Conservation (phyloP, 2,113 vertebrate genomes). For the Zosterops hypoxanthus region DNA sequence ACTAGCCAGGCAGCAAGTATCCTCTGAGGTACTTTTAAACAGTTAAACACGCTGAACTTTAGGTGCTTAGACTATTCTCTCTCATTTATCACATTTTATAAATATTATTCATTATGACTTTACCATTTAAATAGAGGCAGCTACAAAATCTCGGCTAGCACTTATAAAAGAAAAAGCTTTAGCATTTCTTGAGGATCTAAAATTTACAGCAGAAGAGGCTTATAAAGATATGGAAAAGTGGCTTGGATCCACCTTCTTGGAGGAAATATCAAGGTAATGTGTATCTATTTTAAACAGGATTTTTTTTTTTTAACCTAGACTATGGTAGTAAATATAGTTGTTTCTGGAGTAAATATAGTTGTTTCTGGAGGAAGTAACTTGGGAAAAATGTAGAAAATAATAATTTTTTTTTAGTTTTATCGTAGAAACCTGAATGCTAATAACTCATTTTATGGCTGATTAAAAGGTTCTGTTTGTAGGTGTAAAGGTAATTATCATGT, state of each 20-base stretch:
- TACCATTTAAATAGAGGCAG: conserved; percentile 72
- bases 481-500: background rate
- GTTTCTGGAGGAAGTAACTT: background rate
- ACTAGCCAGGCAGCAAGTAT: background rate
- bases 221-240: conserved; percentile 82
- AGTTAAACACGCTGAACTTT: background rate
- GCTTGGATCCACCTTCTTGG: conserved; percentile 78
- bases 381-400: background rate
- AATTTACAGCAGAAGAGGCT: conserved; percentile 70
- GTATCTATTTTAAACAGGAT: background rate
- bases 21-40: background rate
- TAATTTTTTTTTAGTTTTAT: background rate
- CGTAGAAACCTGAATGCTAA: background rate
- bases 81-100: background rate
- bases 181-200: conserved; percentile 72
- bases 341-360: background rate
- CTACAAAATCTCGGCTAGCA: conserved; percentile 77
- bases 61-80: background rate
- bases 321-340: background rate
- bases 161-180: conserved; percentile 82
- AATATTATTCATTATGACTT: background rate
- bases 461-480: background rate
- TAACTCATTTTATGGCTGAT: background rate
- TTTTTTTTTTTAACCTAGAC: background rate
- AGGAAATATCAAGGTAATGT: conserved; percentile 85